Percentiles rank a stretch among this genome's conserved stretches.
phyloP scores from a whole-genome alignment of 2,113 vertebrate species.

The Notothenia coriiceps region DNA sequence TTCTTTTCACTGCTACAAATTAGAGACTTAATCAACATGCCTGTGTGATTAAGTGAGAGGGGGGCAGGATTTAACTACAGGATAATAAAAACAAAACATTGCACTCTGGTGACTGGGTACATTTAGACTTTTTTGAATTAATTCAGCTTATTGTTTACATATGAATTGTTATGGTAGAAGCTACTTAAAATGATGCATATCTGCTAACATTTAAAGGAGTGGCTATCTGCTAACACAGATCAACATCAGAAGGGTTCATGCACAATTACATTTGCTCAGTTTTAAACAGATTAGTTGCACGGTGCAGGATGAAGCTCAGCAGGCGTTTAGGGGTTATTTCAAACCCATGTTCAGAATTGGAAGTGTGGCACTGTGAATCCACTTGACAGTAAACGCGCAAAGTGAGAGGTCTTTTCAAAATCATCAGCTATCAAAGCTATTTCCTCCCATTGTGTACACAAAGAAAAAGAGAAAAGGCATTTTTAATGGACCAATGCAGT shows the following conservation, averaged over 20 bases:
- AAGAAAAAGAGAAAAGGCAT: not conserved
- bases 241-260: not conserved
- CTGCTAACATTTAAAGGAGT: not conserved
- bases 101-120: slow-evolving; percentile 7
- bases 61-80: slow-evolving; percentile 33
- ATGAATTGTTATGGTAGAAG: not conserved
- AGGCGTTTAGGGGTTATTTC: not conserved
- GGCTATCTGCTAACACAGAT: too few species aligned
- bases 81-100: slow-evolving; percentile 49
- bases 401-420: not conserved
- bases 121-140: not conserved
- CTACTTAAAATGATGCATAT: not conserved
- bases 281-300: not conserved
- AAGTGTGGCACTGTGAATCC: not conserved
- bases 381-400: not conserved
- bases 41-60: slow-evolving; percentile 58
- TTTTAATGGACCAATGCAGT: not conserved
- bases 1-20: slow-evolving; percentile 47
- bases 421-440: not conserved
- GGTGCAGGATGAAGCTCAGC: not conserved
- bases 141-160: not conserved
- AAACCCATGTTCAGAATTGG: too few species aligned
- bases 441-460: not conserved
- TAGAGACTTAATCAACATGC: slow-evolving; percentile 55
- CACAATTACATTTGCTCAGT: not conserved